phyloP scores from a whole-genome alignment of 2,888 invertebrate genomes.

The Lathronympha strigana region DNA sequence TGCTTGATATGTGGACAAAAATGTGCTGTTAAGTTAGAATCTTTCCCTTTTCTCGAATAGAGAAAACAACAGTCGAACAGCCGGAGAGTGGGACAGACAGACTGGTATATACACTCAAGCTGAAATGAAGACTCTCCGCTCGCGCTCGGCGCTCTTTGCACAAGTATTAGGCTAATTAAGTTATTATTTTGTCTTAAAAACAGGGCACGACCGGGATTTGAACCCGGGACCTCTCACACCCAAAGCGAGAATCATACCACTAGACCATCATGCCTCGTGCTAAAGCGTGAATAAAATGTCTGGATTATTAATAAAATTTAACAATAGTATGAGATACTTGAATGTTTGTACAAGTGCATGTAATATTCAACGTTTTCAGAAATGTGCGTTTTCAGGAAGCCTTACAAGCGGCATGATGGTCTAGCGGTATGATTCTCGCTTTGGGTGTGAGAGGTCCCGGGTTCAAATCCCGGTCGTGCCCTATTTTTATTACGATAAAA shows the following conservation, averaged over 20 bases:
- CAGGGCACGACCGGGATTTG: conserved; percentile 54
- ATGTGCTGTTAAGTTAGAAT: too few relatives aligned
- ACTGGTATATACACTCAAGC: too few relatives aligned
- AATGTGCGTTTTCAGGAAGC: neutral
- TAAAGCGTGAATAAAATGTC: neutral
- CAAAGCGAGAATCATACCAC: conserved; percentile 75
- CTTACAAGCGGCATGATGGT: conserved; percentile 63
- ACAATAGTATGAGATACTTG: neutral
- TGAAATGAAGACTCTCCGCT: too few relatives aligned
- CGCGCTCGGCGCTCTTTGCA: neutral
- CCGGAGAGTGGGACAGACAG: too few relatives aligned
- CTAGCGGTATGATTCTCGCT: conserved; percentile 75
- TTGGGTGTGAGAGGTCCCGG: conserved; percentile 64
- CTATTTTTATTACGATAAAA: conserved; percentile 30
- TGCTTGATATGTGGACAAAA: too few relatives aligned
- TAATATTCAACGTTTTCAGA: neutral
- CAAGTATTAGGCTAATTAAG: neutral
- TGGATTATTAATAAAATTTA: neutral
- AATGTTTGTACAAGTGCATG: conserved; percentile 27
- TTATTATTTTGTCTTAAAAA: conserved; percentile 7
- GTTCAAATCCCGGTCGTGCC: conserved; percentile 55
- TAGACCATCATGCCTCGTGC: conserved; percentile 68
- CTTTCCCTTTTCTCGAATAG: too few relatives aligned
- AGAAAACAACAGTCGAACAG: too few relatives aligned
- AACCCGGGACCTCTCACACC: conserved; percentile 61